Percentiles rank a stretch among this genome's conserved stretches.
Conservation (phyloP, 2,888 invertebrate species). For the Girardia tigrina region DNA sequence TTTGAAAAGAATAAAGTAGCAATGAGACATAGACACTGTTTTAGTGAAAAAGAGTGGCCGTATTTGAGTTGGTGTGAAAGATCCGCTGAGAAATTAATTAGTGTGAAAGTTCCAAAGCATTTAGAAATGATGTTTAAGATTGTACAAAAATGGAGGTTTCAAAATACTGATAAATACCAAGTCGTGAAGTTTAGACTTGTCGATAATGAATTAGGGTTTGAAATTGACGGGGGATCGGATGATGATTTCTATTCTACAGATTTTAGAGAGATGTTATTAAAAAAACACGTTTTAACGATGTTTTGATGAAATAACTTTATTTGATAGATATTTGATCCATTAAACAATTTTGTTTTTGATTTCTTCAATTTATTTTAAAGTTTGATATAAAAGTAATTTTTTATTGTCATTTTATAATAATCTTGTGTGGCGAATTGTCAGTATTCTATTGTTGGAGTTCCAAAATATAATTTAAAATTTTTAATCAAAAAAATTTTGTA, state of each 20-base stretch:
- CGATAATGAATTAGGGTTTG: not conserved
- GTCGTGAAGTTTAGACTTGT: not conserved
- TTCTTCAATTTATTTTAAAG: no score
- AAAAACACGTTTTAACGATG: not conserved
- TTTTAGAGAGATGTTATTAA: not conserved
- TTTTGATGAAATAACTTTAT: no score
- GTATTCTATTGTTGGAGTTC: no score
- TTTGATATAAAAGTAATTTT: no score
- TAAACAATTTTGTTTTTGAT: no score
- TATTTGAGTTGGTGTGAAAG: not conserved
- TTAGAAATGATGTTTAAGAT: not conserved
- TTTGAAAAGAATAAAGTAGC: not conserved
- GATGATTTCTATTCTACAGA: not conserved
- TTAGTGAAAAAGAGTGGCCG: not conserved
- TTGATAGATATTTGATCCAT: no score
- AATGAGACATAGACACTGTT: constrained; percentile 19
- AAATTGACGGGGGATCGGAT: not conserved
- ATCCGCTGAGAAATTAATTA: not conserved
- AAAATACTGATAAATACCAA: not conserved
- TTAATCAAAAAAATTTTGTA: no score
- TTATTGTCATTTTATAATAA: no score
- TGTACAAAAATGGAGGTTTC: not conserved
- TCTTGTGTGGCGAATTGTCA: no score
- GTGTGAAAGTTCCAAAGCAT: not conserved
- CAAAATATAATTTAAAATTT: no score